Base-by-base conservation (phyloP, 1,140 invertebrate species). In the Archegozetes longisetosus region DNA sequence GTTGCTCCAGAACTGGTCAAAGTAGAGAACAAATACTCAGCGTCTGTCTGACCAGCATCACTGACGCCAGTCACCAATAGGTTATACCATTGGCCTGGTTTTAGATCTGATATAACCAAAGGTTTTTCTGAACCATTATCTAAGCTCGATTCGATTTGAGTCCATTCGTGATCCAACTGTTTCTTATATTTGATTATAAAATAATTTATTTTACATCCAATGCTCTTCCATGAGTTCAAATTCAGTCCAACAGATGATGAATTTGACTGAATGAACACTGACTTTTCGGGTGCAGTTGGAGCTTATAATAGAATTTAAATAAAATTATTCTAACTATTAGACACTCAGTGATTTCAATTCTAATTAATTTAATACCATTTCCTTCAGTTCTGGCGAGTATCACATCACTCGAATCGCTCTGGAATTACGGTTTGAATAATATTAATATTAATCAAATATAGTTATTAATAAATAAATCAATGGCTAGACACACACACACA, bases 61-160 rank as follows among this genome's bases (percentile, higher is more conserved):
- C 94, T 96, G 73, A 94, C 88, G 24, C 91, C 91, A 3, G 88
- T 92, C 23, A 96, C 89, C 28, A 86, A 78, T n/a, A 90, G 73
- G 50, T 61, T 59, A 46, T 67, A 66, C 69, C 50, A 69, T 56
- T 73, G 73, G 6, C 70, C 67, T 14, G 68, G 61, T 51, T 62
- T 62, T 14, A 74, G 53, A 56, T 28, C n/a, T 12, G 6, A 26
- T 23, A 57, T 50, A 12, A 53, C n/a, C 27, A 48, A 14, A 49
- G 55, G 2, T 57, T 2, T 14, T 2, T 12, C 2, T 27, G 2
- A 17, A 2, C 13, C 17, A n/a, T 24, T 26, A 14, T 14, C 13
- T 55, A 6, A 20, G 55, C 29, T n/a, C 49, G 49, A 17, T 55
- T 3, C n/a, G 55, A 48, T 26, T 64, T 47, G 55, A 46, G 62